Percentiles rank a stretch among this genome's conserved stretches.
phyloP scores from a whole-genome alignment of 2,888 invertebrate species.

The Hymenopus coronatus region DNA sequence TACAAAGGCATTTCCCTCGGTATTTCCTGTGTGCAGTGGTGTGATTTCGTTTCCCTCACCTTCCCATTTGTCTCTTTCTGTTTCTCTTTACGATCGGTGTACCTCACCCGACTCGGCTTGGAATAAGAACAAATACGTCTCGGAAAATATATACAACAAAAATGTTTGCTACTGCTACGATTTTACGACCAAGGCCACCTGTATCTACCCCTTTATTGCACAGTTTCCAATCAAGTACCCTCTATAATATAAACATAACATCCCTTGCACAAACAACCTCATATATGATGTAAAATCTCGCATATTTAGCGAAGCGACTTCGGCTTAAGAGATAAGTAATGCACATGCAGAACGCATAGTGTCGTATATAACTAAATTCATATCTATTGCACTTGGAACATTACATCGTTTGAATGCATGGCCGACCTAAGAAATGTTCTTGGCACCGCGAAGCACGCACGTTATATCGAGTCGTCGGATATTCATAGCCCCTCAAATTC shows the following conservation, averaged over 20 bases:
- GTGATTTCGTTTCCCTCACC: background rate
- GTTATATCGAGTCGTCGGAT: too few species aligned
- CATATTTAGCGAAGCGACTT: background rate
- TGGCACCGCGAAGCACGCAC: too few species aligned
- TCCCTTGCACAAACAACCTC: background rate
- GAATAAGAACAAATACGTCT: background rate
- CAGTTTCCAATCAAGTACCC: background rate
- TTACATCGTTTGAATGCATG: too few species aligned
- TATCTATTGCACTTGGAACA: too few species aligned
- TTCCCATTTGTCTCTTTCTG: slow-evolving; percentile 6
- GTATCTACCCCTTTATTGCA: background rate
- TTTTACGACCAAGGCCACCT: background rate
- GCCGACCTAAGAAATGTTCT: too few species aligned
- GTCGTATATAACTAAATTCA: background rate
- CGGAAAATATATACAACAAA: background rate
- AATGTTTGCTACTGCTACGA: background rate
- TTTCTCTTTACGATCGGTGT: slow-evolving; percentile 1
- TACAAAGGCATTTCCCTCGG: slow-evolving; percentile 20
- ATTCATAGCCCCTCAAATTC: too few species aligned
- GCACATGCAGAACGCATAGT: background rate
- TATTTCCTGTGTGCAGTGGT: slow-evolving; percentile 3
- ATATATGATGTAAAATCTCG: background rate
- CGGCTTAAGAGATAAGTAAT: background rate
- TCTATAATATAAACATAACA: background rate
- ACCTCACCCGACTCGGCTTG: background rate